phyloP scores from a whole-genome alignment of 2,113 vertebrate genomes.

The Corydoras maculifer region DNA sequence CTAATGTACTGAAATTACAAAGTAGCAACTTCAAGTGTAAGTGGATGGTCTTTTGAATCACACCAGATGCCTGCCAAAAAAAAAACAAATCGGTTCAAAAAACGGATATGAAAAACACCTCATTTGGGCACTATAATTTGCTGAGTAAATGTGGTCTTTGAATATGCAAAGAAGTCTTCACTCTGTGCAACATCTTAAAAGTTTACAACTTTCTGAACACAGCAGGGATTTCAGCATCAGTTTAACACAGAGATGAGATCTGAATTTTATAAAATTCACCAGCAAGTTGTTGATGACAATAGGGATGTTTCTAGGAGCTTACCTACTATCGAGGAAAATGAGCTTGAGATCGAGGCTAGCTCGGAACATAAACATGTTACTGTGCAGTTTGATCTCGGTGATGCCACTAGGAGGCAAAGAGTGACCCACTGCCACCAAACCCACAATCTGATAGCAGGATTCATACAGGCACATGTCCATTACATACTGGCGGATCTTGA shows the following conservation, averaged over 20 bases:
- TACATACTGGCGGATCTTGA: slow-evolving; percentile 86
- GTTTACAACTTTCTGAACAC: no score
- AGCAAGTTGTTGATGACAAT: no score
- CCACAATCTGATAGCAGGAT: slow-evolving; percentile 85
- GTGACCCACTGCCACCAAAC: slow-evolving; percentile 87
- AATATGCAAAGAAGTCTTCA: slow-evolving; percentile 19
- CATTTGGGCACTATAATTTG: slow-evolving; percentile 21
- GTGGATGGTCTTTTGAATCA: background rate
- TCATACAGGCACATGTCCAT: slow-evolving; percentile 82
- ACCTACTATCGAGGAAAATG: slow-evolving; percentile 92
- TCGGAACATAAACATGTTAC: slow-evolving; percentile 96
- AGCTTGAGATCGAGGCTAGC: slow-evolving; percentile 89
- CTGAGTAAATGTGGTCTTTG: slow-evolving; percentile 22
- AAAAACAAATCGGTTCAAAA: slow-evolving; percentile 1
- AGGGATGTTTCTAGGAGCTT: slow-evolving; percentile 12
- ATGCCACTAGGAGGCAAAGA: slow-evolving; percentile 87
- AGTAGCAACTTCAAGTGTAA: background rate
- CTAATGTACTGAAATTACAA: background rate
- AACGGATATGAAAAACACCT: slow-evolving; percentile 18
- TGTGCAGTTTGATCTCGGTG: slow-evolving; percentile 90
- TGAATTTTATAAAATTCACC: no score
- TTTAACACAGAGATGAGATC: no score
- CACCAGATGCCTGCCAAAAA: background rate
- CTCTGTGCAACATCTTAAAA: slow-evolving; percentile 8
- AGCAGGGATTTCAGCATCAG: no score